Base-by-base conservation (phyloP, 37 sponge, comb jelly and placozoan genomes). In the Axinella damicornis region DNA sequence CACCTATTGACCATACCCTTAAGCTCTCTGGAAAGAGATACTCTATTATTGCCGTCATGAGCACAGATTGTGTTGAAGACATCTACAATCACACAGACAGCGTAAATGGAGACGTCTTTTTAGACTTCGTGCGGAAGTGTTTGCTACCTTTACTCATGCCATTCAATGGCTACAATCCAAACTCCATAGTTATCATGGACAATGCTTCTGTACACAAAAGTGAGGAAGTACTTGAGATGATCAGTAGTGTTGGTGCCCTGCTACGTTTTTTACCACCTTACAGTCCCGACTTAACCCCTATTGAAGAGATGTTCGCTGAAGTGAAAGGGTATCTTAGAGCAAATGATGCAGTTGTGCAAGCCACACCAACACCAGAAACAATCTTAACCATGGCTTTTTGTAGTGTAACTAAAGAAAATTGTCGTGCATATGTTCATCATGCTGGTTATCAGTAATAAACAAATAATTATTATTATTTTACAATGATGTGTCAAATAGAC, bases 241-340 rank as follows among this genome's bases (percentile, higher is more conserved):
- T 69, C 70, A 69, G 5, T 37, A 12, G 38, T 69, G 70, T 69
- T 69, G 70, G 70, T 5, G 34, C 38, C 22, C 35, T 69, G 27
- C 30, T 69, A 5, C 22, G 27, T n/a, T 69, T 69, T 32, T 12
- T 69, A 37, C 35, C 70, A 20, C 70, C 70, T 32, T 69, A 69
- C 27, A 30, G 30, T 69, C 70, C 70, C 9, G 12, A 69, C 27
- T 9, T 35, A 69, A 69, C 21, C 34, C 70, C 70, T 5, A 25
- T 69, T 21, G 37, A 69, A 32, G 70, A 69, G 5, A 2, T 69
- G 21, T 69, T 69, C 15, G 70, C 38, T 21, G 70, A 69, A 69
- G 35, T 32, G 20, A 69, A 69, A 32, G 30, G 27, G 9, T 33
- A 69, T n/a, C 67, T 65, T 14, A 32, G 5, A 5, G 70, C 31